Evolutionary conservation across 2,113 vertebrate species (phyloP).

Genomic region (Toxotes chatareus): DNA sequence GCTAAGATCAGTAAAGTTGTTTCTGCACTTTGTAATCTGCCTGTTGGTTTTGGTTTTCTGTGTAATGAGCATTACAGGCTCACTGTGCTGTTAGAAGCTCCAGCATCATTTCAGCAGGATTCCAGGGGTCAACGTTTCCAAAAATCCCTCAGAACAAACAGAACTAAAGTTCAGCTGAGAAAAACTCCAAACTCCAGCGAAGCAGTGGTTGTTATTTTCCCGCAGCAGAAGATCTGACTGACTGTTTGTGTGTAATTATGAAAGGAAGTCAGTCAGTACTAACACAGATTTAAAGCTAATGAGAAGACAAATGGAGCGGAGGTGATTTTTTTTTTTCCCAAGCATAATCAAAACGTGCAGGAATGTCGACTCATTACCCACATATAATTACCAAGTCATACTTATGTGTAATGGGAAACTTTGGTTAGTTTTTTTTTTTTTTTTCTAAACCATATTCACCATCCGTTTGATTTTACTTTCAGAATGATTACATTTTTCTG

Average conservation of each 20-base stretch:
- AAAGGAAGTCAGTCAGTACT: constrained; percentile 64
- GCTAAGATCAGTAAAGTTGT: neutral
- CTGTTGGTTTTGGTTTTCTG: neutral
- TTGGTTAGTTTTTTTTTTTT: constrained; percentile 36
- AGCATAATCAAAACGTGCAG: constrained; percentile 59
- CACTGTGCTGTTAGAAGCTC: constrained; percentile 6
- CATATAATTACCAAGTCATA: constrained; percentile 67
- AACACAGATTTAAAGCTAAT: constrained; percentile 69
- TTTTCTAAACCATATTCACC: constrained; percentile 40
- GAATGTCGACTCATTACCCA: constrained; percentile 64
- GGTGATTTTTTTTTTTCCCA: constrained; percentile 16
- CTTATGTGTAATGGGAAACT: constrained; percentile 68
- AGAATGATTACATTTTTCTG: constrained; percentile 60
- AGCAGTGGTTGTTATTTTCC: constrained; percentile 28
- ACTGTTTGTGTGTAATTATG: constrained; percentile 46
- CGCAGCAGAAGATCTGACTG: constrained; percentile 32
- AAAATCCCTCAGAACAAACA: neutral
- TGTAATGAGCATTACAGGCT: neutral
- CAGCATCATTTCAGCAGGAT: neutral
- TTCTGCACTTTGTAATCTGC: neutral
- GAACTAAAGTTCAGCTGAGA: constrained; percentile 12
- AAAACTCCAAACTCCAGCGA: neutral
- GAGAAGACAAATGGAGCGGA: constrained; percentile 69
- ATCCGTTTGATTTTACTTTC: constrained; percentile 71
- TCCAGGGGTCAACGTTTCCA: constrained; percentile 33